These are phyloP conservation scores for Aricia artaxerxes DNA, from an alignment of 2,888 invertebrate species.

Conservation along the genomic window DNA sequence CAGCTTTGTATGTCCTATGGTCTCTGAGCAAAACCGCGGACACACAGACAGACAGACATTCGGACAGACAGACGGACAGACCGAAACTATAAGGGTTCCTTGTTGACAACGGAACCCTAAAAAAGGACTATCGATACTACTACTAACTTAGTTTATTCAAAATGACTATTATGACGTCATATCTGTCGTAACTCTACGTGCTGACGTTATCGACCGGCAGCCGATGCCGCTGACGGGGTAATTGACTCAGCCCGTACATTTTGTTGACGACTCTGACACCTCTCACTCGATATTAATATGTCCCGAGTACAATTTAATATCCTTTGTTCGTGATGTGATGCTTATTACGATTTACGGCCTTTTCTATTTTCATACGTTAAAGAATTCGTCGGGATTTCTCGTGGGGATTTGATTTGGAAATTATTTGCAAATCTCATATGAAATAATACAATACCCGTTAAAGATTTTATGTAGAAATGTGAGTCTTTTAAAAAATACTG, in stretches of 20 bases:
- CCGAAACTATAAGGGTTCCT: too few species aligned
- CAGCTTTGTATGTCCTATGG: too few species aligned
- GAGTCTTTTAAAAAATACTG: too few species aligned
- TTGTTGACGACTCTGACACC: slow-evolving; percentile 39
- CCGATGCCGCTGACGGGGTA: slow-evolving; percentile 57
- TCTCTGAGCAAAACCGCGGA: too few species aligned
- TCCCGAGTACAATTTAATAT: slow-evolving; percentile 28
- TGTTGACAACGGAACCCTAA: too few species aligned
- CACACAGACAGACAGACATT: too few species aligned
- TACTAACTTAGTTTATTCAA: background rate
- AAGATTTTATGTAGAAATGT: too few species aligned
- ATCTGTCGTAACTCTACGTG: slow-evolving; percentile 4
- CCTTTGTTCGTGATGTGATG: slow-evolving; percentile 28
- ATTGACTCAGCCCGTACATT: slow-evolving; percentile 42
- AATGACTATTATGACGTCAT: background rate
- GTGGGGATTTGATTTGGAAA: background rate
- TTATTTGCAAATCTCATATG: background rate
- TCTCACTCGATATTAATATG: slow-evolving; percentile 30
- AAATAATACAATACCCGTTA: too few species aligned
- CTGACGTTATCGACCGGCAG: slow-evolving; percentile 53
- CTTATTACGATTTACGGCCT: background rate
- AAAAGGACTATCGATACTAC: too few species aligned
- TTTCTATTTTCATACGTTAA: slow-evolving; percentile 9
- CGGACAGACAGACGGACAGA: too few species aligned
- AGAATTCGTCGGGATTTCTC: background rate